Base-by-base conservation (phyloP, 2,113 vertebrate genomes). In the Tauraco erythrolophus region DNA sequence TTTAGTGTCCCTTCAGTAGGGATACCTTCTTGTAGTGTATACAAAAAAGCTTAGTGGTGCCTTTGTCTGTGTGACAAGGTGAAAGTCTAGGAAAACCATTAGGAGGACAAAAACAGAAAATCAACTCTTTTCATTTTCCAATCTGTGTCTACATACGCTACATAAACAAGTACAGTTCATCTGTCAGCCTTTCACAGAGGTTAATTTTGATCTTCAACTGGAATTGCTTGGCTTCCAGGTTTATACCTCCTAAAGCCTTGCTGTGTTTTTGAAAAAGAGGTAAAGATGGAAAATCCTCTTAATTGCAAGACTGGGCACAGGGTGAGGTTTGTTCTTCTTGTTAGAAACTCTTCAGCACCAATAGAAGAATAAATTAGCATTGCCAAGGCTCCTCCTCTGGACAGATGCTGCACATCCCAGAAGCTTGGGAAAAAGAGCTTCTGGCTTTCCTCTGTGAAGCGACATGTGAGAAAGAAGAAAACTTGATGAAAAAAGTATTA, bases 361-460 rank as follows among this genome's bases (percentile, higher is more conserved):
- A 0, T 48, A 23, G 46, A 43, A 65, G 19, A 53, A 4, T 60
- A 51, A 81, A 43, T 35, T 12, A 41, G 12, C 1, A 0, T 84
- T 90, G 61, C 17, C 27, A 56, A 12, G 43, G 13, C 39, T 84
- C 0, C 3, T 64, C 5, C 1, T 1, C 28, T 68, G 56, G 28
- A 15, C 17, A 61, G 9, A 5, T 64, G 33, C 30, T 75, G 12
- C 30, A 50, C 1, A 1, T 80, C 37, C n/a, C 17, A 51, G 39
- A 56, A 53, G 14, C 28, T 39, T 51, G 37, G 8, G 14, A 46
- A 48, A 76, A 93, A 14, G 30, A 27, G 11, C 28, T 75, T 62
- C 57, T 69, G 33, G 6, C 7, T 84, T 23, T 65, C 10, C 9
- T 87, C 19, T 37, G 27, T 22, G 45, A 79, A 92, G 37, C 58